Conservation (phyloP, 1,140 invertebrate genomes). For the Muscidifurax raptorellus region DNA sequence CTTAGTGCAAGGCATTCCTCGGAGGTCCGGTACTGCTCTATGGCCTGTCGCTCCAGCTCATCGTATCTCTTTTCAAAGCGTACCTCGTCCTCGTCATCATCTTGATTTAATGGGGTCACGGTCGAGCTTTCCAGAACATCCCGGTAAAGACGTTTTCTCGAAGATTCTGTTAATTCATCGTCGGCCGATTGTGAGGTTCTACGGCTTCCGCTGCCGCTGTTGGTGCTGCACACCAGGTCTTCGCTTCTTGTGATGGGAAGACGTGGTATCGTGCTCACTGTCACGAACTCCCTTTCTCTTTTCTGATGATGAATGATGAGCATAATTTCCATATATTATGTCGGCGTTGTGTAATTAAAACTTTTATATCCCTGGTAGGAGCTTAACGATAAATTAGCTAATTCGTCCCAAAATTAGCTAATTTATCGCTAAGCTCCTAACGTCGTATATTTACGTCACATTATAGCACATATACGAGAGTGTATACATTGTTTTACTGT, state of each 20-base stretch:
- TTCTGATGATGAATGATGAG: not conserved
- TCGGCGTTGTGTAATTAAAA: no score
- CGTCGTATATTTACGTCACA: no score
- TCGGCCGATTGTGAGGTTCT: not conserved
- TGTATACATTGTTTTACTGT: no score
- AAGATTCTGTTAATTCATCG: slow-evolving; percentile 21
- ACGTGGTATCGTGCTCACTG: slow-evolving; percentile 24
- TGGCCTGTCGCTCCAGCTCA: slow-evolving; percentile 69
- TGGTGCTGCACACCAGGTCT: not conserved
- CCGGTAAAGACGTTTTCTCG: slow-evolving; percentile 62
- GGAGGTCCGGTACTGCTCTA: slow-evolving; percentile 70
- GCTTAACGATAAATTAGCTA: no score
- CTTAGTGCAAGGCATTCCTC: slow-evolving; percentile 68
- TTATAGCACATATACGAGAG: no score
- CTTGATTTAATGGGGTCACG: not conserved
- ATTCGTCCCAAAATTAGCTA: no score
- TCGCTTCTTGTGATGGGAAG: not conserved
- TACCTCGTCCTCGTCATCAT: not conserved
- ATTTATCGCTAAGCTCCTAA: no score
- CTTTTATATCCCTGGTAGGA: no score
- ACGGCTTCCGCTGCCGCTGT: not conserved
- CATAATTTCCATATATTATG: no score
- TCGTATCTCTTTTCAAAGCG: slow-evolving; percentile 65
- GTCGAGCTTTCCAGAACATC: slow-evolving; percentile 61
- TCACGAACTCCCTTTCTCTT: slow-evolving; percentile 44